Evolutionary conservation across 1,140 invertebrate genomes (phyloP).

Genomic region (Penaeus chinensis): DNA sequence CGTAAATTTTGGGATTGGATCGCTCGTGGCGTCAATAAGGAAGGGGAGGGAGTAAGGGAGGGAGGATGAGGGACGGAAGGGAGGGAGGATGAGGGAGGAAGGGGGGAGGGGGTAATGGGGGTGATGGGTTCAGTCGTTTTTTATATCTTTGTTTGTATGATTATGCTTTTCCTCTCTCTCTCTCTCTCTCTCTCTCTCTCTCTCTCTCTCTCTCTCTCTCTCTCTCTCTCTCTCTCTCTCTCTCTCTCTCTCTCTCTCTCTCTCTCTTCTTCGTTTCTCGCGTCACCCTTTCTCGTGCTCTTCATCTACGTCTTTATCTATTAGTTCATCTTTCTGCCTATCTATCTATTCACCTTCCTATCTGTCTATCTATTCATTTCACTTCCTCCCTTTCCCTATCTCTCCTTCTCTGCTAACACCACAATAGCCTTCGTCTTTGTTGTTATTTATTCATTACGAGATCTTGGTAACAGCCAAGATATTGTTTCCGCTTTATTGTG

Average conservation of each 20-base stretch:
- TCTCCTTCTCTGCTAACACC: too few species aligned
- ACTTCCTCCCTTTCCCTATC: neutral
- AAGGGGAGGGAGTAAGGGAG: too few species aligned
- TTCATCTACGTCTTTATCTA: neutral
- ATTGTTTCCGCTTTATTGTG: too few species aligned
- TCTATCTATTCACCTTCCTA: neutral
- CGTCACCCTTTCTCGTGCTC: neutral
- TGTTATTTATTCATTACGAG: too few species aligned
- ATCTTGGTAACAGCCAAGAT: too few species aligned
- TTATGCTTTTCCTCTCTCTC: conserved; percentile 5
- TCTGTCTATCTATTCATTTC: neutral
- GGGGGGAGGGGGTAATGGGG: too few species aligned
- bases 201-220: conserved; percentile 28
- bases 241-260: conserved; percentile 36
- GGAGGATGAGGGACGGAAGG: too few species aligned
- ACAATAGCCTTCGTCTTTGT: too few species aligned
- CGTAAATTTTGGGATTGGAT: too few species aligned
- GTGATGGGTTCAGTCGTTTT: too few species aligned
- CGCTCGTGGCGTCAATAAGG: too few species aligned
- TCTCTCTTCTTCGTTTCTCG: neutral
- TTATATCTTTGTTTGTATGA: neutral
- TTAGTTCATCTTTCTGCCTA: neutral
- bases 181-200: conserved; percentile 33
- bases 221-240: conserved; percentile 31
- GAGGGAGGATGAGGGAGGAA: too few species aligned